These are phyloP conservation scores for Loripinus fragilis DNA, from an alignment of 2,888 invertebrate genomes.

Conservation along the genomic window DNA sequence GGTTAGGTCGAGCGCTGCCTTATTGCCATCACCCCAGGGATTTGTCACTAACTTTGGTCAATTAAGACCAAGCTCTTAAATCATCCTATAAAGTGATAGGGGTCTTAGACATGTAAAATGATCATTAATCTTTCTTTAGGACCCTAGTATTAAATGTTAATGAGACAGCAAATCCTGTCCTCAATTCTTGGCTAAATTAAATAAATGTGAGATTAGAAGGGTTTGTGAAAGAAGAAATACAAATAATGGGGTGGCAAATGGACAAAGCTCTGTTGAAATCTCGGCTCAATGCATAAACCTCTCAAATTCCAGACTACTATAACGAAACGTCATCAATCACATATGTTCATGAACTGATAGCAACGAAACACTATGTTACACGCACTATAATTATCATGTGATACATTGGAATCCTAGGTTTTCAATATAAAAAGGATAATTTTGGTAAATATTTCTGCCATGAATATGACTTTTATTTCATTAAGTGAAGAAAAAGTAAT, in stretches of 20 bases:
- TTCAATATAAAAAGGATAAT: too few species aligned
- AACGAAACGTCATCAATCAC: neutral
- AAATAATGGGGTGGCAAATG: neutral
- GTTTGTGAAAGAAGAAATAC: conserved; percentile 6
- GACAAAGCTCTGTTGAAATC: neutral
- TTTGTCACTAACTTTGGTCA: conserved; percentile 14
- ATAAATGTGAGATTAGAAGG: conserved; percentile 9
- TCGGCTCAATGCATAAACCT: neutral
- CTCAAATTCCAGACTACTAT: neutral
- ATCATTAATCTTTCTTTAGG: conserved; percentile 2
- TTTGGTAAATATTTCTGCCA: too few species aligned
- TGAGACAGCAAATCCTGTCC: neutral
- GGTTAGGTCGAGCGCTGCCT: neutral
- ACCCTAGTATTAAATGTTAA: neutral
- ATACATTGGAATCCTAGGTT: too few species aligned
- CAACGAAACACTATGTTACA: too few species aligned
- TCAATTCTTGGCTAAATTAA: conserved; percentile 11
- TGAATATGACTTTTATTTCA: too few species aligned
- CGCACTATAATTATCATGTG: too few species aligned
- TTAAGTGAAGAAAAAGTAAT: too few species aligned
- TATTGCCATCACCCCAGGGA: neutral
- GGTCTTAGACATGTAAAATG: conserved; percentile 16
- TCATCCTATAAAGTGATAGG: conserved; percentile 19
- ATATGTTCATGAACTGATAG: too few species aligned
- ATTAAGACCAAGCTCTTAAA: conserved; percentile 19